phyloP scores from a whole-genome alignment of 1,140 invertebrate genomes.

The Lutraria rhynchaena region DNA sequence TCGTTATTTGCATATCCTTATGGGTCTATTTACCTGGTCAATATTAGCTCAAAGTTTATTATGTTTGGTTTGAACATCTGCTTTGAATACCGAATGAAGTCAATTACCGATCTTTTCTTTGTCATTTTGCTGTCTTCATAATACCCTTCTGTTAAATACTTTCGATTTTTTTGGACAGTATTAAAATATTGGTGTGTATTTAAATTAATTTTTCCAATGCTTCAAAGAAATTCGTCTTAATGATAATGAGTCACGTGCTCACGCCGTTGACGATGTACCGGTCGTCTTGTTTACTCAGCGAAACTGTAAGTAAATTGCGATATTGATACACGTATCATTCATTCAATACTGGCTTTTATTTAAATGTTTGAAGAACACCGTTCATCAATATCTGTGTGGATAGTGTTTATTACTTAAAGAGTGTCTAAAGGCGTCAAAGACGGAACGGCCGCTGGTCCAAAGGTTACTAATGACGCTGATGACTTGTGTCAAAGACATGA shows the following conservation, averaged over 20 bases:
- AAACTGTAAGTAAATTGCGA: slow-evolving; percentile 2
- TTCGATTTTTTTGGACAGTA: slow-evolving; percentile 28
- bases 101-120: slow-evolving; percentile 6
- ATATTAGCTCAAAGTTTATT: slow-evolving; percentile 26
- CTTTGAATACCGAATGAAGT: slow-evolving; percentile 6
- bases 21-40: not conserved
- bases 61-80: slow-evolving; percentile 24
- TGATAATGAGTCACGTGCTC: slow-evolving; percentile 1
- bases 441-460: not conserved
- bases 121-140: not conserved
- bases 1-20: slow-evolving; percentile 30
- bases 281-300: not conserved
- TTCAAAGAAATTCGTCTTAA: slow-evolving; percentile 1
- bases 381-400: slow-evolving; percentile 20
- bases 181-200: no score
- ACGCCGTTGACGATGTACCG: not conserved
- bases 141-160: not conserved
- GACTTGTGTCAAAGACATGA: no score
- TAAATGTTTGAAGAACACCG: not conserved
- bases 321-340: slow-evolving; percentile 34
- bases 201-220: slow-evolving; percentile 22
- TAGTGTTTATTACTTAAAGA: not conserved
- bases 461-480: not conserved
- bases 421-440: not conserved
- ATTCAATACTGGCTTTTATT: not conserved